Conservation (phyloP, 2,113 vertebrate species). For the Heteronetta atricapilla region DNA sequence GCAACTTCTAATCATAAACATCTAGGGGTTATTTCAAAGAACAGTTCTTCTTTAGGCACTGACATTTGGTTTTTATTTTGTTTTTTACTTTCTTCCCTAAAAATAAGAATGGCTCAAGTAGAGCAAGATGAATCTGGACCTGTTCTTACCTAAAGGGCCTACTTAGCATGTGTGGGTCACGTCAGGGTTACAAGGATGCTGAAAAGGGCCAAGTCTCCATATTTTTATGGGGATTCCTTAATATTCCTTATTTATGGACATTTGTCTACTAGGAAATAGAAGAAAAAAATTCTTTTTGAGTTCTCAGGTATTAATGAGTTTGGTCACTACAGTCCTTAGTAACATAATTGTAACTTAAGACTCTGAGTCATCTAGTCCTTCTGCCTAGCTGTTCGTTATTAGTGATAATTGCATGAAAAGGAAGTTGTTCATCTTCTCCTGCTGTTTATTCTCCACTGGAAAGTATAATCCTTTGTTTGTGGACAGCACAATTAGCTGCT, state of each 20-base stretch:
- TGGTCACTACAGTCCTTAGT: not conserved
- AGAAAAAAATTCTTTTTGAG: not conserved
- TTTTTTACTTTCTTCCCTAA: not conserved
- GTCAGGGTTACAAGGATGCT: not conserved
- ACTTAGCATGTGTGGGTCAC: not conserved
- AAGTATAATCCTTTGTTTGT: constrained; percentile 26
- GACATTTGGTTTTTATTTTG: rapidly evolving
- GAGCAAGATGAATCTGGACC: not conserved
- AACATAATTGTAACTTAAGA: not conserved
- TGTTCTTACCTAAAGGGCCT: not conserved
- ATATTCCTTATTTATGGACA: not conserved
- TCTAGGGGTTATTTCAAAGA: not conserved
- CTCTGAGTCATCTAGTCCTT: not conserved
- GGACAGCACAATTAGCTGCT: constrained; percentile 21
- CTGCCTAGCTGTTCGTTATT: not conserved
- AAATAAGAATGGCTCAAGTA: not conserved
- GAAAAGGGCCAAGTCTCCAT: not conserved
- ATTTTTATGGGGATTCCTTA: not conserved
- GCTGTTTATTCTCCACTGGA: not conserved
- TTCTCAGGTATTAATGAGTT: not conserved
- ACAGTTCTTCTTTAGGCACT: rapidly evolving
- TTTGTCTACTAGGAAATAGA: not conserved
- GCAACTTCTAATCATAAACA: not conserved
- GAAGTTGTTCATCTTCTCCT: not conserved
- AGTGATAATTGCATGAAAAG: not conserved